Evolutionary conservation across 2,113 vertebrate genomes (phyloP).

Genomic region (Hymenochirus boettgeri): DNA sequence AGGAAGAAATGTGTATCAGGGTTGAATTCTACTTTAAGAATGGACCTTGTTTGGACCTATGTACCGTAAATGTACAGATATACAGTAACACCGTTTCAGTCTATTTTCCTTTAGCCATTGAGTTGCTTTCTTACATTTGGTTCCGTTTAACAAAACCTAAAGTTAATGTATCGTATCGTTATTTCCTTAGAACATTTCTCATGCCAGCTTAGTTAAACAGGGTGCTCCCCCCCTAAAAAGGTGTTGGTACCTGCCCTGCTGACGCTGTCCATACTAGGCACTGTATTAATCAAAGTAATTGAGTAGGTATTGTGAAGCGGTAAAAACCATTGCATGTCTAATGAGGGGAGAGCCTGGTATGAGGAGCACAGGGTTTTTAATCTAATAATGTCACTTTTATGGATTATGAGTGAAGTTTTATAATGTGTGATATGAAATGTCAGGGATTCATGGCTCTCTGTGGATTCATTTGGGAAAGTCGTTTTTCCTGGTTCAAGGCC

Average conservation of each 20-base stretch:
- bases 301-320: conserved; percentile 53
- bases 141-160: no score
- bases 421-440: conserved; percentile 61
- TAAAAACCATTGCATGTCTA: conserved; percentile 57
- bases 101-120: no score
- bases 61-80: no score
- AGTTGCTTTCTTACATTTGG: no score
- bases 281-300: conserved; percentile 56
- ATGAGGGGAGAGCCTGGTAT: conserved; percentile 50
- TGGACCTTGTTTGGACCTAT: no score
- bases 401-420: conserved; percentile 57
- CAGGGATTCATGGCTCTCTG: conserved; percentile 59
- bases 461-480: conserved; percentile 58
- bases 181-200: no score
- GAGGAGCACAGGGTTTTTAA: conserved; percentile 56
- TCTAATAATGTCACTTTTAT: conserved; percentile 64
- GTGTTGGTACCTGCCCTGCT: conserved; percentile 49
- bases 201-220: no score
- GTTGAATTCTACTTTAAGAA: no score
- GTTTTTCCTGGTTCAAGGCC: conserved; percentile 61
- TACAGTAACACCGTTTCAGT: no score
- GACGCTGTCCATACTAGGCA: conserved; percentile 51
- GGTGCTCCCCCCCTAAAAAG: no score
- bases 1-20: no score
- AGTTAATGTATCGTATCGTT: no score